phyloP scores from a whole-genome alignment of 92 coral and sea anemone genomes.

The Scolanthus callimorphus region DNA sequence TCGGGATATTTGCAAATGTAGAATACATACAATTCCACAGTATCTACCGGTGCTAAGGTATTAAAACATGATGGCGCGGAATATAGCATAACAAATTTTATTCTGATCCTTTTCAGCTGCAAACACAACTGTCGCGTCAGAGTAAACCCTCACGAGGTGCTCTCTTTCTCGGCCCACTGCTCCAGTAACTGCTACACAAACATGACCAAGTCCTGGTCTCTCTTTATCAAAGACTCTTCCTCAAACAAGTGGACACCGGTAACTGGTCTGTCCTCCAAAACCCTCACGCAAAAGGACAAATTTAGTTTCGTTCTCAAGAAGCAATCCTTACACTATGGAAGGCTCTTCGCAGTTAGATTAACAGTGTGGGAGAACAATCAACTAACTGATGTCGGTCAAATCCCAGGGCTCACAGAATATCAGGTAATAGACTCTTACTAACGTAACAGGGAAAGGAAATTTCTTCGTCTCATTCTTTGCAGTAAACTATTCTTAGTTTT shows the following conservation, averaged over 20 bases:
- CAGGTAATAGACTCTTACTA: too few relatives aligned
- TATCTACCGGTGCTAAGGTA: too few relatives aligned
- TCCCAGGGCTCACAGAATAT: too few relatives aligned
- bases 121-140: slow-evolving; percentile 50
- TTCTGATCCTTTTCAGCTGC: slow-evolving; percentile 21
- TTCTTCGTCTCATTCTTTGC: too few relatives aligned
- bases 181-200: slow-evolving; percentile 7
- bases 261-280: slow-evolving; percentile 15
- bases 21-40: too few relatives aligned
- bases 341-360: slow-evolving; percentile 28
- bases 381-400: too few relatives aligned
- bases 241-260: slow-evolving; percentile 28
- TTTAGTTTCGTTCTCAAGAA: slow-evolving; percentile 40
- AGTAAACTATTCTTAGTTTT: too few relatives aligned
- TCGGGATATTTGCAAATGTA: too few relatives aligned
- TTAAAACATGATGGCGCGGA: too few relatives aligned
- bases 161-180: slow-evolving; percentile 47
- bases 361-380: slow-evolving; percentile 11
- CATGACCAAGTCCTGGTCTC: slow-evolving; percentile 4
- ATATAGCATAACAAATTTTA: too few relatives aligned
- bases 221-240: slow-evolving; percentile 2
- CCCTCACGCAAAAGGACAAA: slow-evolving; percentile 22
- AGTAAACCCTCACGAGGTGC: slow-evolving; percentile 30
- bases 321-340: slow-evolving; percentile 33
- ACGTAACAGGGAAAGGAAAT: too few relatives aligned